These are phyloP conservation scores for Notocelia uddmanniana DNA, from an alignment of 2,888 invertebrate species.

Conservation along the genomic window DNA sequence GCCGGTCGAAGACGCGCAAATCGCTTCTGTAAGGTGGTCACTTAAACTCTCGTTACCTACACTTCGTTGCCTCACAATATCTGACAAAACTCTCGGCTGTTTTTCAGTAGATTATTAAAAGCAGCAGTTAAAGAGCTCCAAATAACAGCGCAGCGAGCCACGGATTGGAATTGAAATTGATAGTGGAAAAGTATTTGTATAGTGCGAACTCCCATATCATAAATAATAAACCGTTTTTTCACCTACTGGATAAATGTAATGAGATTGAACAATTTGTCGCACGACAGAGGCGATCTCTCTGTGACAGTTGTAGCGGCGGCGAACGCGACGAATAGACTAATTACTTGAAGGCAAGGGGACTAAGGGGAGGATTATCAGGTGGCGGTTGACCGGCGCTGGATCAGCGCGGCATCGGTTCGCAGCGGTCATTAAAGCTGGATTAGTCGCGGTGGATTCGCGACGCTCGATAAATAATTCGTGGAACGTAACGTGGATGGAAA, in stretches of 20 bases:
- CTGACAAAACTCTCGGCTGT: not conserved
- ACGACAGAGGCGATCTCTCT: not conserved
- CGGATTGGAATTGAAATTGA: not conserved
- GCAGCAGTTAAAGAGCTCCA: no score
- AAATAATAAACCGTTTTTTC: not conserved
- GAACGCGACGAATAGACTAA: not conserved
- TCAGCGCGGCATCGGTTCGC: not conserved
- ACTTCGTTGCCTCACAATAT: not conserved
- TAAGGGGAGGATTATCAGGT: not conserved
- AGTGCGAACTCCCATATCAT: not conserved
- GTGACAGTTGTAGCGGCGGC: not conserved
- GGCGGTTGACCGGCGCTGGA: not conserved
- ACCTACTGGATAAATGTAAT: not conserved
- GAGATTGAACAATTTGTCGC: not conserved
- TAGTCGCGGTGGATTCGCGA: conserved; percentile 1
- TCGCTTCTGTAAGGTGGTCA: conserved; percentile 8
- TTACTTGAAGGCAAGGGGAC: not conserved
- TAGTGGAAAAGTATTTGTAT: not conserved
- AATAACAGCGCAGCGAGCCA: not conserved
- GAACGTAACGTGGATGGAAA: conserved; percentile 6
- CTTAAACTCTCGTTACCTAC: conserved; percentile 5
- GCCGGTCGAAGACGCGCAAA: not conserved
- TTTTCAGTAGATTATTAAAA: not conserved
- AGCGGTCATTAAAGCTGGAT: not conserved
- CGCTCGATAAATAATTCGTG: conserved; percentile 2